A percentile compares a stretch with the other conserved stretches of the same genome.
Conservation (phyloP, 2,113 vertebrate genomes). For the Oncorhynchus kisutch region DNA sequence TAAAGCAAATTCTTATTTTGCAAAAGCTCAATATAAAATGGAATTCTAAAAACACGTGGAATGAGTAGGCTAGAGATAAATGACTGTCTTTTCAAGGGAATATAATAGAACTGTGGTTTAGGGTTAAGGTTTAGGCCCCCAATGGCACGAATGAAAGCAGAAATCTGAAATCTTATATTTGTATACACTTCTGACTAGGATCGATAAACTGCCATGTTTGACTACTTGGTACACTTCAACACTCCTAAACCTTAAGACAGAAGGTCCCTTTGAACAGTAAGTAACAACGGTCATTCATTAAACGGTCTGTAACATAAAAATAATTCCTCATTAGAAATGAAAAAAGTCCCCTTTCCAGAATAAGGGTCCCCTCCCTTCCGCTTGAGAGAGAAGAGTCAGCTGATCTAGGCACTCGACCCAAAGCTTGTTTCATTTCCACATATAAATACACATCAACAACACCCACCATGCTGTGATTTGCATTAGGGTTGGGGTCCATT, state of each 20-base stretch:
- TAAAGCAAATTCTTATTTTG: background rate
- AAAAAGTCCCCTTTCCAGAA: background rate
- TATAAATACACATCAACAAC: background rate
- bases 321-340: constrained; percentile 1
- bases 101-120: constrained; percentile 9
- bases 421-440: too few species aligned
- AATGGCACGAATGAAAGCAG: constrained; percentile 32
- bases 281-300: background rate
- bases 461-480: background rate
- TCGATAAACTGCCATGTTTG: background rate
- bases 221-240: constrained; percentile 2
- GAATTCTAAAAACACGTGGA: constrained; percentile 38
- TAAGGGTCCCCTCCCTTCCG: background rate
- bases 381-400: background rate
- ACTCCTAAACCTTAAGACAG: background rate
- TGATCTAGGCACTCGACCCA: background rate
- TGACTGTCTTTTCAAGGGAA: constrained; percentile 1
- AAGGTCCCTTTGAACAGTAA: constrained; percentile 1
- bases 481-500: too few species aligned
- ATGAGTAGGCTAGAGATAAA: constrained; percentile 26
- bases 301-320: constrained; percentile 2
- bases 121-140: background rate
- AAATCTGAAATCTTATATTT: constrained; percentile 17
- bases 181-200: background rate
- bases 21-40: constrained; percentile 12